Conservation (phyloP, 2,113 vertebrate species). For the Sprattus sprattus region DNA sequence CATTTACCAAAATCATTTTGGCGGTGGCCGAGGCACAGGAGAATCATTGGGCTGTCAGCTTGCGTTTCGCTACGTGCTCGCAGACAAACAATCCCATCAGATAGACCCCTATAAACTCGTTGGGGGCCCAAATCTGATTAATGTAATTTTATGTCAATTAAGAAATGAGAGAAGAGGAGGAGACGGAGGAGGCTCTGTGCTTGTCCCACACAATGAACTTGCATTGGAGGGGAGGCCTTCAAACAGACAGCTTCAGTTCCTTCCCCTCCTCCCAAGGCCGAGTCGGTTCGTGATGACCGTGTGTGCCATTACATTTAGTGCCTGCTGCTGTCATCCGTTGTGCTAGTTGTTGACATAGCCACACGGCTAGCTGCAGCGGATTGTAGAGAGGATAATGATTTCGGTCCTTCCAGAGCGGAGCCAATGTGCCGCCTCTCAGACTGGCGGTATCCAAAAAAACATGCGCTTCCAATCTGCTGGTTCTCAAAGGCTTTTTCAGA, state of each 20-base stretch:
- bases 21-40: constrained; percentile 22
- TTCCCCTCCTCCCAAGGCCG: background rate
- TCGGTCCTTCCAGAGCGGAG: background rate
- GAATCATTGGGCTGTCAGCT: constrained; percentile 51
- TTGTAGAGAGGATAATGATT: background rate
- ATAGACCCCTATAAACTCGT: background rate
- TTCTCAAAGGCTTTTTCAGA: background rate
- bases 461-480: background rate
- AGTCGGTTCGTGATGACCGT: too few relatives aligned
- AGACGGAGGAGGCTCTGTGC: background rate
- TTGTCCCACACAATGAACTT: background rate
- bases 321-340: background rate
- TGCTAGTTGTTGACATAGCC: background rate
- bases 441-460: background rate
- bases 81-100: constrained; percentile 27
- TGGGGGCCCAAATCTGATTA: background rate
- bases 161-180: background rate
- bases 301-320: background rate
- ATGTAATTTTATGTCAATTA: constrained; percentile 4
- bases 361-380: background rate
- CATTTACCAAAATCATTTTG: constrained; percentile 35
- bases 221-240: background rate
- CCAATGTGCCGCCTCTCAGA: background rate
- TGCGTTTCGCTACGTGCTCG: constrained; percentile 43
- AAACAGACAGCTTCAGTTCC: background rate